phyloP scores from a whole-genome alignment of 2,797 vertebrate species.

The Carcharodon carcharias region DNA sequence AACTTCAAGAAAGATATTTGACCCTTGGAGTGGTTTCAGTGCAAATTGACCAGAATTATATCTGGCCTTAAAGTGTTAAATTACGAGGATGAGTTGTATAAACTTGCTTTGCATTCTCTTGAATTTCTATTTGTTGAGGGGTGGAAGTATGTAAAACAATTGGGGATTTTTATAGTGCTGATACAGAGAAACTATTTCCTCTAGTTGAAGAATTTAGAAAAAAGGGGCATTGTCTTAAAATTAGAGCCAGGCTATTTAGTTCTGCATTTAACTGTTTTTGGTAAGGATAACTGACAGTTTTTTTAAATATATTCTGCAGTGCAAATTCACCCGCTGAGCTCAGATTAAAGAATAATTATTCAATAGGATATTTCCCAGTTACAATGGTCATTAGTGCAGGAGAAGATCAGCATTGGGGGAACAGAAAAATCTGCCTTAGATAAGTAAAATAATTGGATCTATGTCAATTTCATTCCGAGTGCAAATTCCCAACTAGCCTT shows the following conservation, averaged over 20 bases:
- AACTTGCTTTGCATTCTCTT: neutral
- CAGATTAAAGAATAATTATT: neutral
- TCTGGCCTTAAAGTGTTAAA: neutral
- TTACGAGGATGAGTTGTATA: neutral
- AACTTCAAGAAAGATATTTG: too few species aligned
- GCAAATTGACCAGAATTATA: neutral
- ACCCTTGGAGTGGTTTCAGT: neutral
- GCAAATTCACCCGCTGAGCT: neutral
- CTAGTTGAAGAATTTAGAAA: neutral
- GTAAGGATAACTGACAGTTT: neutral
- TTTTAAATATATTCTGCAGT: neutral
- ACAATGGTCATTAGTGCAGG: neutral
- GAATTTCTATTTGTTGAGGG: neutral
- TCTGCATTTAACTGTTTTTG: neutral
- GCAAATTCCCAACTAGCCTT: neutral
- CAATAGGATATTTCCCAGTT: neutral
- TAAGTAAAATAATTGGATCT: neutral
- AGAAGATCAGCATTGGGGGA: neutral
- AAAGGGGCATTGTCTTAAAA: neutral
- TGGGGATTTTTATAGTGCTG: neutral
- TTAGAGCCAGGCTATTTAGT: neutral
- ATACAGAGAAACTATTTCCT: neutral
- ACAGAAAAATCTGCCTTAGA: neutral
- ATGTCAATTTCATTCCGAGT: neutral
- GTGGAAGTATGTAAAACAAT: neutral